These are phyloP conservation scores for Stegana nigrithorax DNA, from an alignment of 2,888 invertebrate genomes.

Conservation along the genomic window DNA sequence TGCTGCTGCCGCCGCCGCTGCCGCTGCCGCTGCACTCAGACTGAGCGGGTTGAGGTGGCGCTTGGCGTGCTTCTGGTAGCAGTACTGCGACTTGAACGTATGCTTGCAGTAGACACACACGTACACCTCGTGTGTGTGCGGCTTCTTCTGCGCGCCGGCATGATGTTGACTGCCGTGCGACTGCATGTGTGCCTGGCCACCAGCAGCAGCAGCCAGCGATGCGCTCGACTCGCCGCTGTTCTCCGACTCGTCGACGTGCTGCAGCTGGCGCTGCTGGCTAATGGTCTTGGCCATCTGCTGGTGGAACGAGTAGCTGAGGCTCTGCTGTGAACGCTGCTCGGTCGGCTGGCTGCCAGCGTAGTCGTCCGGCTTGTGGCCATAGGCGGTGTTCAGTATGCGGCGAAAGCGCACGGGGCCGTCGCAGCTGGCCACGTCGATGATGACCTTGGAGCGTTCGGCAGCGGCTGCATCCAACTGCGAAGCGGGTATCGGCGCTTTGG, in stretches of 20 bases:
- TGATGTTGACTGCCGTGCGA: slow-evolving; percentile 37
- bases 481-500: slow-evolving; percentile 45
- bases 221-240: slow-evolving; percentile 42
- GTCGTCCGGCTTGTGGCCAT: slow-evolving; percentile 71
- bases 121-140: slow-evolving; percentile 69
- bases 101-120: slow-evolving; percentile 82
- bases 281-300: slow-evolving; percentile 69
- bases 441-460: slow-evolving; percentile 70
- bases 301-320: slow-evolving; percentile 67
- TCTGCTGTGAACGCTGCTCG: slow-evolving; percentile 63
- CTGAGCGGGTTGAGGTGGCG: slow-evolving; percentile 76
- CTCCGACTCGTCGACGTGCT: slow-evolving; percentile 55
- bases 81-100: slow-evolving; percentile 86
- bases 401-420: slow-evolving; percentile 91
- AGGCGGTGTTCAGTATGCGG: slow-evolving; percentile 85
- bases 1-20: not conserved
- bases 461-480: slow-evolving; percentile 33
- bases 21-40: slow-evolving; percentile 49
- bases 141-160: slow-evolving; percentile 31
- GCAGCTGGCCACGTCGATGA: slow-evolving; percentile 90
- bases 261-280: slow-evolving; percentile 61
- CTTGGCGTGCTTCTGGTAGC: slow-evolving; percentile 84
- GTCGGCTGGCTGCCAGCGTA: slow-evolving; percentile 4
- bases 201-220: slow-evolving; percentile 19
- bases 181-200: slow-evolving; percentile 25